Evolutionary conservation across 23 tunicate genomes (phyloP).

Genomic region (Halocynthia aurantium): DNA sequence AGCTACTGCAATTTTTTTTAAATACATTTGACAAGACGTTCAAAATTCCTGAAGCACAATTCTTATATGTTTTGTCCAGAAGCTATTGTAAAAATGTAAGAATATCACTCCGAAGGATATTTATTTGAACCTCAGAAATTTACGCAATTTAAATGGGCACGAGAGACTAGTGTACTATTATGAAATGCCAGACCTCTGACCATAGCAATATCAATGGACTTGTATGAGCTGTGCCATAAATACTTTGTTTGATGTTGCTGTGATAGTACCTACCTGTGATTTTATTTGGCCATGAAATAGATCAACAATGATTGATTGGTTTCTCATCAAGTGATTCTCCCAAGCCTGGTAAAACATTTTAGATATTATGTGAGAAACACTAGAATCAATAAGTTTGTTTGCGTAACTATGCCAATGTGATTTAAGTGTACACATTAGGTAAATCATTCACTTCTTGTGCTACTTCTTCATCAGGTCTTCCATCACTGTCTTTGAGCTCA

Average conservation of each 20-base stretch:
- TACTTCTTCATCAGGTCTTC: slow-evolving; percentile 95
- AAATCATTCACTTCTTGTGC: slow-evolving; percentile 73
- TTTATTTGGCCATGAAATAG: slow-evolving; percentile 92
- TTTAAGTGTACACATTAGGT: not conserved
- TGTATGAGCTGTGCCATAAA: not conserved
- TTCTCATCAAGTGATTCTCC: slow-evolving; percentile 90
- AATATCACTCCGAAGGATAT: too few species aligned
- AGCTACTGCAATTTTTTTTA: too few species aligned
- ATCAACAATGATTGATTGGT: slow-evolving; percentile 95
- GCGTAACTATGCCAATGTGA: not conserved
- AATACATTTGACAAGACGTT: too few species aligned
- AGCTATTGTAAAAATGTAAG: too few species aligned
- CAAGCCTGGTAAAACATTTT: slow-evolving; percentile 56
- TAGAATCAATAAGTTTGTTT: not conserved
- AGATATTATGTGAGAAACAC: not conserved
- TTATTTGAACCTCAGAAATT: too few species aligned
- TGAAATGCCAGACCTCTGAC: too few species aligned
- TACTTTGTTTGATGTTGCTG: not conserved
- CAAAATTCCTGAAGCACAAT: too few species aligned
- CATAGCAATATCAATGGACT: too few species aligned
- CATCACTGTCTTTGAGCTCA: slow-evolving; percentile 89
- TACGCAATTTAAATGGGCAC: too few species aligned
- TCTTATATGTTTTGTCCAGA: too few species aligned
- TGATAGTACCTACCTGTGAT: slow-evolving; percentile 27
- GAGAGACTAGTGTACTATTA: too few species aligned